Base-by-base conservation (phyloP, 2,113 vertebrate species). In the Nothoprocta pentlandii region DNA sequence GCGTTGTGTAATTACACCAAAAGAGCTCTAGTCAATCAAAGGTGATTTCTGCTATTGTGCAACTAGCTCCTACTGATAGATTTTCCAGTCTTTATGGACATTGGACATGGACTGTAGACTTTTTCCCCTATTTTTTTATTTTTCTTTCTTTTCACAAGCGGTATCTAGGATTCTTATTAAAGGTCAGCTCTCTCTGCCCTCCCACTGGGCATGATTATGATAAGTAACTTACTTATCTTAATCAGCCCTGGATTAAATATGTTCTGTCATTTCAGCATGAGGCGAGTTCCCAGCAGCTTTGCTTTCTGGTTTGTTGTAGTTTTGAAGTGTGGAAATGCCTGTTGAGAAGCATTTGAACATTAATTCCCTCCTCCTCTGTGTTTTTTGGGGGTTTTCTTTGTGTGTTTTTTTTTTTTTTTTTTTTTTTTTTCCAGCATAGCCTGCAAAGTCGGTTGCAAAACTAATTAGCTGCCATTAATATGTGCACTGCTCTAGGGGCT, bases 401-500 rank as follows among this genome's bases (percentile, higher is more conserved):
- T 47, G 36, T 39, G 36, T 39, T 39, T 39, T 8, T 39, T 39
- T 39, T 39, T 39, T 21, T 47, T 19, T 19, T 46, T 19, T 22
- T 11, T 49, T 49, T 49, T 49, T 49, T 49, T 49, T 49, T 11
- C 10, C 84, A 74, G 78, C 83, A 7, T 34, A 76, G 91, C 81
- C 93, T 93, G 74, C 86, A 80, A 97, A 97, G 96, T 96, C 95
- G 79, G 92, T 96, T 91, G 86, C 93, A 97, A 93, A 95, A 92
- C 92, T 97, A 96, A 97, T 97, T 97, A 97, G 94, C 93, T 91
- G 70, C 69, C 96, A 74, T 96, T 94, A 96, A 96, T 97, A 96
- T 77, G 67, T 91, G 92, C 76, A 58, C 66, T 81, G 94, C 97
- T 96, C 86, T 59, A 91, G 94, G 96, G 96, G 91, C 83, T 89